Evolutionary conservation across 2,113 vertebrate genomes (phyloP), one percentile per base, ranked within the genome.

Genomic region (Hydropotes inermis): DNA sequence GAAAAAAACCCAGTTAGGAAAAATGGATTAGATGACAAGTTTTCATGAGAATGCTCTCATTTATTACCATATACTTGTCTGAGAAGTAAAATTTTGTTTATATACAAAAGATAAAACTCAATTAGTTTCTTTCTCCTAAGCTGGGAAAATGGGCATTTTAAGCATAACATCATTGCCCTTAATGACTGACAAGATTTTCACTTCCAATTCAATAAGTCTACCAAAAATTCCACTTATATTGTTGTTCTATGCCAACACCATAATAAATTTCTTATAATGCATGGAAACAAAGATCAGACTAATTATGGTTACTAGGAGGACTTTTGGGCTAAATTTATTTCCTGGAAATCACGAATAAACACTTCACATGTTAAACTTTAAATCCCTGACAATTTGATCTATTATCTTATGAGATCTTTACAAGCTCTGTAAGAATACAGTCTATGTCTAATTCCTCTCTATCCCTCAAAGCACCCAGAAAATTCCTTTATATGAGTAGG

Each of bases 381-480:
- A 89, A 89, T 70, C 30, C 7, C 55, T 95, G 36, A 84, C 64
- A 87, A 86, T 47, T 89, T 86, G 74, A 85, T 45, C 58, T 39
- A 15, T 39, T 92, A 33, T 64, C 28, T 91, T 87, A 85, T 87
- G 54, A 82, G 47, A 89, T 64, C 45, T 91, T 61, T 88, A 78
- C 27, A 86, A 98, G 39, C 54, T 92, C 28, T 16, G 33, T 82
- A 33, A 85, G 64, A 92, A 85, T 13, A 91, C 17, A 39, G 33
- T 87, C 58, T 94, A 27, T 81, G 57, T 60, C 79, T 92, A 93
- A 94, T 95, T 95, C 95, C 43, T 60, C 67, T 91, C 43, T 79
- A 6, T 50, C 45, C 28, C 54, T 83, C n/a, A 91, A 81, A 95
- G 81, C 23, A 86, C 16, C 36, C 36, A 81, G 78, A 0, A 93